Evolutionary conservation across 2,113 vertebrate genomes (phyloP).

Genomic region (Natator depressus): DNA sequence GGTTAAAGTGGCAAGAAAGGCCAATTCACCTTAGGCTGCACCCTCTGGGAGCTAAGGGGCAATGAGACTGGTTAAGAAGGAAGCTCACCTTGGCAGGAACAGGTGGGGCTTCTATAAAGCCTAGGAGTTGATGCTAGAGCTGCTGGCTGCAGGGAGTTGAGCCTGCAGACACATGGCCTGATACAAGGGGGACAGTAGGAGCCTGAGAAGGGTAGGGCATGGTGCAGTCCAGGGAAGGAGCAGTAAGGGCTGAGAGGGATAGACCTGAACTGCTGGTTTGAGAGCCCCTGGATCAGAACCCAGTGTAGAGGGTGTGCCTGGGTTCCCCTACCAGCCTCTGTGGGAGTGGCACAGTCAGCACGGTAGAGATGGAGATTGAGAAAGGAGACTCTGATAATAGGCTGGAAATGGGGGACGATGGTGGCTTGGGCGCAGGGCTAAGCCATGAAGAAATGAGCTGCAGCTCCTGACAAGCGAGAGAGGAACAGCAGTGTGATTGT

Average conservation of each 20-base stretch:
- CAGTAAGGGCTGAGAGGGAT: not conserved
- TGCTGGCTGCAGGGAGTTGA: not conserved
- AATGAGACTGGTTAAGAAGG: not conserved
- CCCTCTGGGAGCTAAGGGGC: not conserved
- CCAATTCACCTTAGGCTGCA: not conserved
- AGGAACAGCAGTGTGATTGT: not conserved
- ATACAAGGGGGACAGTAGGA: not conserved
- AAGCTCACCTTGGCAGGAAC: not conserved
- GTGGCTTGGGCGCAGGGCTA: not conserved
- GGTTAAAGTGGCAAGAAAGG: not conserved
- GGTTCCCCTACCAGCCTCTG: too few relatives aligned
- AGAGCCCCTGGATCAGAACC: not conserved
- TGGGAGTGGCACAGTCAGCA: too few relatives aligned
- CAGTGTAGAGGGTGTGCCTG: not conserved
- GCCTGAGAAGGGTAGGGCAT: not conserved
- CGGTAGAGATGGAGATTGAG: too few relatives aligned
- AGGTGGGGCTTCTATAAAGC: not conserved
- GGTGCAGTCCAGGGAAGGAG: not conserved
- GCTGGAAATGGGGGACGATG: too few relatives aligned
- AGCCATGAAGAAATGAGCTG: not conserved
- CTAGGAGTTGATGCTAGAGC: not conserved
- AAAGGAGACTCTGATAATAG: too few relatives aligned
- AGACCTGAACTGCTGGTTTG: not conserved
- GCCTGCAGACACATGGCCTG: too few relatives aligned
- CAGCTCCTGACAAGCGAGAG: not conserved